phyloP scores from a whole-genome alignment of 2,797 vertebrate genomes.

The Rhinichthys osculus region DNA sequence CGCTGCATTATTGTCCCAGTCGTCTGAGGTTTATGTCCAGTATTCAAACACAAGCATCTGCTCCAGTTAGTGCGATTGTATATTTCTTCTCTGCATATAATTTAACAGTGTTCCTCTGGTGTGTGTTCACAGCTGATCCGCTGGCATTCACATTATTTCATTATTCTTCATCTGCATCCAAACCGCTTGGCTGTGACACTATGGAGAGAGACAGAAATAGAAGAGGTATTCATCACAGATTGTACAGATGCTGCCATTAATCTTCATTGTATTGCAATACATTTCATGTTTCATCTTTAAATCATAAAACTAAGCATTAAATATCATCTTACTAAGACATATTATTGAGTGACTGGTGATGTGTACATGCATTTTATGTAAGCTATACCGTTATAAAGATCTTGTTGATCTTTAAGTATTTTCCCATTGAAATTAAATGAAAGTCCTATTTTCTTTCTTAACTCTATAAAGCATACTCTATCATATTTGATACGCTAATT shows the following conservation, averaged over 20 bases:
- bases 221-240: conserved; percentile 2
- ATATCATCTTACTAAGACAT: not conserved
- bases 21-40: conserved; percentile 21
- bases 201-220: conserved; percentile 9
- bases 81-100: not conserved
- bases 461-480: not conserved
- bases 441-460: not conserved
- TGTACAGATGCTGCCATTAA: not conserved
- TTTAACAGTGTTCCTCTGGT: conserved; percentile 1
- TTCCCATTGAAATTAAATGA: not conserved
- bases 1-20: not conserved
- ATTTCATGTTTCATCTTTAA: not conserved
- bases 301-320: not conserved
- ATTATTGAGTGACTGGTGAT: not conserved
- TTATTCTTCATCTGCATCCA: conserved; percentile 14
- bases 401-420: not conserved
- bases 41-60: not conserved
- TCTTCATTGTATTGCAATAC: not conserved
- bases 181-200: conserved; percentile 26
- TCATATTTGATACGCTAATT: not conserved
- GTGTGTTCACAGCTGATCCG: conserved; percentile 12
- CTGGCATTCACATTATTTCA: conserved; percentile 34
- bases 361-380: not conserved
- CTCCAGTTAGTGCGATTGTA: not conserved
- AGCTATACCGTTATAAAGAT: not conserved